Conservation (phyloP, 2,113 vertebrate species). For the Natator depressus region DNA sequence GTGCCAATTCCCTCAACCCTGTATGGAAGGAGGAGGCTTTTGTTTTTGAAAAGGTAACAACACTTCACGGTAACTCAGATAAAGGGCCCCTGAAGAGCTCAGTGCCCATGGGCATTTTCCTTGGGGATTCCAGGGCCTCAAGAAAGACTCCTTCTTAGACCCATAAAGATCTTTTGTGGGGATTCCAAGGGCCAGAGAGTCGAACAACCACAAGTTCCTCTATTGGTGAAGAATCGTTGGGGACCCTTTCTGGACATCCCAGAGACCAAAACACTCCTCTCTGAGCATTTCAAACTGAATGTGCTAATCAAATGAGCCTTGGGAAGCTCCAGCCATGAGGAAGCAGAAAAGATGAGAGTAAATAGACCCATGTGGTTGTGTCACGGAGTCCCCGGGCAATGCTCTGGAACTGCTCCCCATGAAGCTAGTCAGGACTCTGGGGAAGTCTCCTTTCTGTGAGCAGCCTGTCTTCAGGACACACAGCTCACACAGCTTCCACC, state of each 20-base stretch:
- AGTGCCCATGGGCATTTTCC: not conserved
- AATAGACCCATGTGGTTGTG: not conserved
- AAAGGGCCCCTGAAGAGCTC: not conserved
- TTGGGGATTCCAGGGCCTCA: not conserved
- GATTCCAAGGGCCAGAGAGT: not conserved
- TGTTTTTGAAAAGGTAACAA: constrained; percentile 95
- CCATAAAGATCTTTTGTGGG: rapidly evolving
- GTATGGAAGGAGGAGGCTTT: constrained; percentile 97
- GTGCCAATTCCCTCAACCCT: constrained; percentile 93
- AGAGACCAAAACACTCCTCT: not conserved
- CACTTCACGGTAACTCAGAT: not conserved
- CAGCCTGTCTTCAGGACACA: no score
- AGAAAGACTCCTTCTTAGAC: not conserved
- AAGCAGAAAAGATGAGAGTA: constrained; percentile 3
- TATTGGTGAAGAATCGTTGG: not conserved
- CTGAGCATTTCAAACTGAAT: not conserved
- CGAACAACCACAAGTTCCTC: not conserved
- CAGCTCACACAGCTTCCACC: no score
- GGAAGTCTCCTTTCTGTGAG: no score
- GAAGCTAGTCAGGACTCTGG: no score
- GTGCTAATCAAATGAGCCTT: not conserved
- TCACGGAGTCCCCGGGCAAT: no score
- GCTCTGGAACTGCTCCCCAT: no score
- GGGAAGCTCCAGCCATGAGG: not conserved
- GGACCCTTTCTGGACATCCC: not conserved